Conservation (phyloP, 2,888 invertebrate genomes). For the Lycaena phlaeas region DNA sequence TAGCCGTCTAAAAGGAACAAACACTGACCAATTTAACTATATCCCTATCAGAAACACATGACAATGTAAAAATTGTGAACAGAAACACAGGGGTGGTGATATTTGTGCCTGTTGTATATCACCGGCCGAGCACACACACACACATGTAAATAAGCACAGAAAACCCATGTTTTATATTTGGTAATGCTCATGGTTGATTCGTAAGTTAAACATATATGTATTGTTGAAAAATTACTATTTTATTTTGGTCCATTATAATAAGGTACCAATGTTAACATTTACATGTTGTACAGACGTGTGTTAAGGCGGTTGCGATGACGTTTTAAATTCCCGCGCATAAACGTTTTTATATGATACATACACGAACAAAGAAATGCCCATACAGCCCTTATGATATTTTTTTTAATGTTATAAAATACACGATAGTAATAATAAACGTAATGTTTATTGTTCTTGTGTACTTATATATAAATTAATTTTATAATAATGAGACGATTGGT, state of each 20-base stretch:
- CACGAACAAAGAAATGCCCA: too few relatives aligned
- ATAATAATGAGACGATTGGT: too few relatives aligned
- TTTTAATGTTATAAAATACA: background rate
- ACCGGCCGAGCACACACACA: constrained; percentile 21
- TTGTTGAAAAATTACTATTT: constrained; percentile 63
- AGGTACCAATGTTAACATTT: constrained; percentile 56
- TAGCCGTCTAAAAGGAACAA: constrained; percentile 10
- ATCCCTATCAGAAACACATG: background rate
- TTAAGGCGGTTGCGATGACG: constrained; percentile 26
- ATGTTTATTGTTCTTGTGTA: too few relatives aligned
- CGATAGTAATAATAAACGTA: too few relatives aligned
- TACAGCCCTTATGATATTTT: too few relatives aligned
- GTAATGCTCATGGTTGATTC: constrained; percentile 40
- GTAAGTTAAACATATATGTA: constrained; percentile 44
- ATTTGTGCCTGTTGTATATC: constrained; percentile 26
- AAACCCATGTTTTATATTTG: constrained; percentile 34
- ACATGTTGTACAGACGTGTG: constrained; percentile 40
- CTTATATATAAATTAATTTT: too few relatives aligned
- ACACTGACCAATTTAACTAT: constrained; percentile 15
- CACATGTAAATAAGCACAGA: constrained; percentile 28
- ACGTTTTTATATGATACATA: too few relatives aligned
- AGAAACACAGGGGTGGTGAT: constrained; percentile 6
- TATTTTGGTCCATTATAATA: constrained; percentile 60
- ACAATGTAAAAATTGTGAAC: background rate
- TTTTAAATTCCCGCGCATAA: background rate